Evolutionary conservation across 2,888 invertebrate species (phyloP), one percentile per base, ranked within the genome.

Genomic region (Cryptocephalus primarius): DNA sequence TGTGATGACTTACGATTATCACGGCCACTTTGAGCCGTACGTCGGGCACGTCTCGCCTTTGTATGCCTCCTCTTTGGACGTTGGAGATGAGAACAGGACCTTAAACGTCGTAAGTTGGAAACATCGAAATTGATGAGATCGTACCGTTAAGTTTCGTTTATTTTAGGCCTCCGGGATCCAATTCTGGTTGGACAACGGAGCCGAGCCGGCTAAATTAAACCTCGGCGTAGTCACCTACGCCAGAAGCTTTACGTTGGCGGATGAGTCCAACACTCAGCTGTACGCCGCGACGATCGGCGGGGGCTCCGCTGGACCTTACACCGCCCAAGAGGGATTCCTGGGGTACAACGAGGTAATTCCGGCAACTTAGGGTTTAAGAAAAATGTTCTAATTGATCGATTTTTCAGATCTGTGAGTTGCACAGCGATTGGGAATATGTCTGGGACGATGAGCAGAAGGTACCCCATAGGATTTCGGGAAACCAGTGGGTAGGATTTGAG

Each of bases 141-240:
- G 11, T 41, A 13, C 13, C 3, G 31, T 1, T 36, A 6, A 12
- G 6, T 36, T 36, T 36, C 36, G 12, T n/a, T 42, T 36, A 2
- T 11, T 36, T 36, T 6, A 75, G 75, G 64, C 75, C 47, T 67
- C 64, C 43, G 68, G 73, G 4, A 67, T 79, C 8, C 56, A 69
- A 34, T 71, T 72, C 49, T 80, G 78, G 78, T 53, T 79, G 2
- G 62, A 66, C 1, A 69, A 72, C 49, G 81, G 81, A 10, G 78
- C 77, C 1, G 71, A 75, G 4, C 68, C 75, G 1, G 68, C 76
- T 1, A 88, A 88, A 62, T 55, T 89, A 0, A 69, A 81, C 1
- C 53, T 88, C 1, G 88, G 89, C 0, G 66, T 87, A 22, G 82
- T 82, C 0, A 72, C 80, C 8, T 88, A 86, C 53, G 88, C 85